A percentile compares a stretch with the other conserved stretches of the same genome.
phyloP scores from a whole-genome alignment of 2,888 invertebrate genomes.

The Tetragnatha montana region DNA sequence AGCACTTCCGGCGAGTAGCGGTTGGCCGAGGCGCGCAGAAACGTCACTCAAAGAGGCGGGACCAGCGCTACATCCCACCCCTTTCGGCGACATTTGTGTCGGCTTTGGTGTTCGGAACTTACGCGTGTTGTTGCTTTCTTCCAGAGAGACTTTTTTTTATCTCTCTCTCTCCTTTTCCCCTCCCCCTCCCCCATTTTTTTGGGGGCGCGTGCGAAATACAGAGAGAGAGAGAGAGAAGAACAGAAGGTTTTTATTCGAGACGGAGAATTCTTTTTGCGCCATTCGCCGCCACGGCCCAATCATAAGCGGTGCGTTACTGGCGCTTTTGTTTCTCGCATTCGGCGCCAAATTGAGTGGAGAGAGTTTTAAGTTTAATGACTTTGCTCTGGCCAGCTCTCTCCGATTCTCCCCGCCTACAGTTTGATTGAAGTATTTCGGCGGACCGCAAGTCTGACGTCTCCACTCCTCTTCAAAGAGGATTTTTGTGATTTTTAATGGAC shows the following conservation, averaged over 20 bases:
- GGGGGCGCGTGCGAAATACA: conserved; percentile 8
- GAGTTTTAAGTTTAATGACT: conserved; percentile 52
- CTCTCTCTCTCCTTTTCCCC: conserved; percentile 25
- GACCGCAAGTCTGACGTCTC: not conserved
- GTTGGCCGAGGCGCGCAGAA: conserved; percentile 65
- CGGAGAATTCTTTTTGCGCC: conserved; percentile 20
- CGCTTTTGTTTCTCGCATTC: conserved; percentile 51
- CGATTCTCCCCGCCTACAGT: conserved; percentile 57
- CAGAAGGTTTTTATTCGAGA: conserved; percentile 44
- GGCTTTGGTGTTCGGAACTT: conserved; percentile 73
- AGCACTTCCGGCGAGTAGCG: conserved; percentile 67
- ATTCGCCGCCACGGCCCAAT: conserved; percentile 40
- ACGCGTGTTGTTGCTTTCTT: conserved; percentile 71
- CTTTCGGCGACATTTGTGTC: conserved; percentile 74
- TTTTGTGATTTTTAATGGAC: too few relatives aligned
- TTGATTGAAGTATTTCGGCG: conserved; percentile 37
- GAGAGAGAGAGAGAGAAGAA: conserved; percentile 1
- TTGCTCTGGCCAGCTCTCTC: conserved; percentile 22
- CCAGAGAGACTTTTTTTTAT: conserved; percentile 53
- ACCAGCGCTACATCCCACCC: conserved; percentile 73
- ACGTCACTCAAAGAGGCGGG: conserved; percentile 71
- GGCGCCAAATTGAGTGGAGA: conserved; percentile 51
- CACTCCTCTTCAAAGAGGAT: too few relatives aligned
- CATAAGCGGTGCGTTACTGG: conserved; percentile 46
- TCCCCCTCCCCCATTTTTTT: not conserved